phyloP scores from a whole-genome alignment of 2,888 invertebrate genomes.

The Drosophila villosipedis region DNA sequence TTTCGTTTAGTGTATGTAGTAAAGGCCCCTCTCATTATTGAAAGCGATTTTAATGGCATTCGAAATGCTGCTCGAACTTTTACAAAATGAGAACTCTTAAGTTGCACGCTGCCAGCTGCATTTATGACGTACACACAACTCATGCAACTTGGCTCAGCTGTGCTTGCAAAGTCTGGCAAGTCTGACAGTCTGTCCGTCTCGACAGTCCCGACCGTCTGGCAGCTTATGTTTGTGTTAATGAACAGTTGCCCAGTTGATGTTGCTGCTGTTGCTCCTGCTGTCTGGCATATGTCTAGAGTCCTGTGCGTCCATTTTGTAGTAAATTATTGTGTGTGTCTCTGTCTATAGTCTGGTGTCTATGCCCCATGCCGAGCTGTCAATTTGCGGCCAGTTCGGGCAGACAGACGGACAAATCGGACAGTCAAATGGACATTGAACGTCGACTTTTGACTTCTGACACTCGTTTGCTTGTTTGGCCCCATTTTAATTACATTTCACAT shows the following conservation, averaged over 20 bases:
- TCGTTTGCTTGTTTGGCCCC: conserved; percentile 56
- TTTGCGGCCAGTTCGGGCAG: conserved; percentile 53
- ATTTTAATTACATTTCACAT: conserved; percentile 72
- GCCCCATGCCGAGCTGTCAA: conserved; percentile 53
- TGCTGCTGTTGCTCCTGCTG: conserved; percentile 27
- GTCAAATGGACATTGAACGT: conserved; percentile 34
- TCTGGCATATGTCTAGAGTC: conserved; percentile 62
- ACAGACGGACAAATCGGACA: conserved; percentile 24
- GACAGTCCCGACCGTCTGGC: conserved; percentile 49
- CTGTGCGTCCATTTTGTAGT: conserved; percentile 73
- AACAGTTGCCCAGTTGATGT: conserved; percentile 52
- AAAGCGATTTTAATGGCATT: conserved; percentile 66
- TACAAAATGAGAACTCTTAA: conserved; percentile 18
- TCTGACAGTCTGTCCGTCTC: conserved; percentile 12
- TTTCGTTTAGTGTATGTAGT: neutral
- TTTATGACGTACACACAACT: conserved; percentile 50
- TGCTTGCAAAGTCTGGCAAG: neutral
- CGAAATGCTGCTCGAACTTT: conserved; percentile 48
- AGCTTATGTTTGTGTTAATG: conserved; percentile 79
- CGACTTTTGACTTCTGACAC: conserved; percentile 71
- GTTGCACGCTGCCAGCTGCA: conserved; percentile 26
- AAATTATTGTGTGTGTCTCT: conserved; percentile 73
- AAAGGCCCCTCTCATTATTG: conserved; percentile 49
- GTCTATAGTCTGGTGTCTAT: conserved; percentile 22
- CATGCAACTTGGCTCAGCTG: conserved; percentile 18